Evolutionary conservation across 1,140 invertebrate genomes (phyloP).

Genomic region (Hirudo medicinalis): DNA sequence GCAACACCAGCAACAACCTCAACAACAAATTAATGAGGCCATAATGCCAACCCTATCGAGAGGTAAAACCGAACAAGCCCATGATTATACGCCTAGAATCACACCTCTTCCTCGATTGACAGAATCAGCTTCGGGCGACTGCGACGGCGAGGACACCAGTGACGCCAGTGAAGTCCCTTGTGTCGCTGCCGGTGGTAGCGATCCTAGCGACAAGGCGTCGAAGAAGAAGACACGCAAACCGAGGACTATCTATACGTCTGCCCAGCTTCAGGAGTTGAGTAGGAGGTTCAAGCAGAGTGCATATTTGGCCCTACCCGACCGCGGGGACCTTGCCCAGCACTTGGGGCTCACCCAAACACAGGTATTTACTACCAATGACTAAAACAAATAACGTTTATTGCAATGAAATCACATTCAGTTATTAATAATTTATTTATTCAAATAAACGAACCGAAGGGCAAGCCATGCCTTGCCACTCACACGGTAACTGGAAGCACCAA

Average conservation of each 20-base stretch:
- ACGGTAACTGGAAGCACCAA: too few relatives aligned
- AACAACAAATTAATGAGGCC: neutral
- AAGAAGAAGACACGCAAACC: constrained; percentile 25
- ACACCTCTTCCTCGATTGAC: neutral
- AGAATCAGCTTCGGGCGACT: neutral
- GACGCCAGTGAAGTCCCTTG: neutral
- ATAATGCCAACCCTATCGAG: neutral
- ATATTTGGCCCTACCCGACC: constrained; percentile 84
- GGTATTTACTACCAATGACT: constrained; percentile 46
- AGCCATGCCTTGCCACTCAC: too few relatives aligned
- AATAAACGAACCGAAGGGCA: too few relatives aligned
- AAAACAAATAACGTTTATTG: too few relatives aligned
- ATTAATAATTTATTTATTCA: too few relatives aligned
- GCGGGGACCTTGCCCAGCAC: constrained; percentile 76
- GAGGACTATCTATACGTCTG: constrained; percentile 24
- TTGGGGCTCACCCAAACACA: constrained; percentile 90
- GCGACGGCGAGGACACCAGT: neutral
- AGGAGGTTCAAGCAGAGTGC: constrained; percentile 79
- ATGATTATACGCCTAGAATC: neutral
- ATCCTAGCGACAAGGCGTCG: neutral
- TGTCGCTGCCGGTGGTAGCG: neutral
- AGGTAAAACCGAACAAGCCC: neutral
- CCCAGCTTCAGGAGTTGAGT: constrained; percentile 39
- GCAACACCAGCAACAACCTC: neutral
- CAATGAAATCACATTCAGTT: too few relatives aligned